Evolutionary conservation across 2,113 vertebrate genomes (phyloP), one percentile per base, ranked within the genome.

Genomic region (Elephantulus edwardii): DNA sequence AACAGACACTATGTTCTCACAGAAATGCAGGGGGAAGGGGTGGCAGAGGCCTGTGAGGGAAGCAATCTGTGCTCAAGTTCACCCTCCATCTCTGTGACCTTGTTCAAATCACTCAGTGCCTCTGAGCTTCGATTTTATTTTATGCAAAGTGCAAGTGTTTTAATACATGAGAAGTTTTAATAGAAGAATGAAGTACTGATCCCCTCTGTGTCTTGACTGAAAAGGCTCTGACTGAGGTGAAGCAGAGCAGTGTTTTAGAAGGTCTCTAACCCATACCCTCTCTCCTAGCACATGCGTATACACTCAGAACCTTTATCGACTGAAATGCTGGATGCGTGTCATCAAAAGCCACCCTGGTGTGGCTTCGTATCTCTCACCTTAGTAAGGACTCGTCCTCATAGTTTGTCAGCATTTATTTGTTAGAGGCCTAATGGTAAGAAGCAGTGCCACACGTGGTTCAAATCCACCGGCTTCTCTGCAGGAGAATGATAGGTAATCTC

Each of bases 1-100:
- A 33, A 33, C 4, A 28, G 38, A 28, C 3, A 5, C 17, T 46
- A 4, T 6, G 3, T 1, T 7, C 20, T 40, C 28, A 0, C n/a
- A 48, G 24, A 50, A 30, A 66, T 48, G 3, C 35, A 8, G 16
- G 54, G 38, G 9, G 12, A 28, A 5, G 3, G 1, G 77, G 82
- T 16, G n/a, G 16, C 22, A n/a, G 81, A 68, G 60, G 28, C 16
- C 3, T 17, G 1, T 9, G 22, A 62, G 54, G 35, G 3, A 38
- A 78, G 46, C 70, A 40, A 11, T 50, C 74, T 26, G 3, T 33
- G 26, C 7, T 30, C 16, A 60, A 40, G 17, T 42, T 62, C n/a
- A 64, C 38, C 28, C 3, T 54, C 35, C 71, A 44, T 26, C 52
- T 62, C 14, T 40, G 46, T 71, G 62, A 42, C 62, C 35, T 66